A percentile compares a stretch with the other conserved stretches of the same genome.
Evolutionary conservation across 2,888 invertebrate genomes (phyloP).

Genomic region (Agrochola macilenta): DNA sequence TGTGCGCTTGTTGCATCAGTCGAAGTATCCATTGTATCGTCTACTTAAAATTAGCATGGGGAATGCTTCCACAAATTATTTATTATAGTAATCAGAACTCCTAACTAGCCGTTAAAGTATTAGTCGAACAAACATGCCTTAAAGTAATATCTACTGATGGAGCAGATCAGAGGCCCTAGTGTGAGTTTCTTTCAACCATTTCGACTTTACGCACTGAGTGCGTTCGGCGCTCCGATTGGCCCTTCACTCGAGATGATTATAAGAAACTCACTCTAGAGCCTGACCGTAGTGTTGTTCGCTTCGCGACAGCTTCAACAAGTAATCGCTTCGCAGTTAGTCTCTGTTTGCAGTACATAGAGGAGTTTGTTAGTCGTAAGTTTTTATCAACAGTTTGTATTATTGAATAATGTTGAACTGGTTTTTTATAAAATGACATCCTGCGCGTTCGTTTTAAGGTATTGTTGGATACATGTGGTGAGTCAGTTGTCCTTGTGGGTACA

Average conservation of each 20-base stretch:
- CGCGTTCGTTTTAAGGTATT: conserved; percentile 85
- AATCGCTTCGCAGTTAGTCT: conserved; percentile 80
- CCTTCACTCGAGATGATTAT: no score
- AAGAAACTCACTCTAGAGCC: no score
- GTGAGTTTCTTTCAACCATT: no score
- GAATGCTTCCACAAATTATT: conserved; percentile 86
- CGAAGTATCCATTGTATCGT: conserved; percentile 80
- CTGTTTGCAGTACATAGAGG: conserved; percentile 77
- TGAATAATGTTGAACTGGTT: conserved; percentile 84
- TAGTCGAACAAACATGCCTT: conserved; percentile 84
- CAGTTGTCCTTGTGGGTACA: conserved; percentile 89
- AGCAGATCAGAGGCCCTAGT: conserved; percentile 28
- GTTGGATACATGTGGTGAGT: conserved; percentile 80
- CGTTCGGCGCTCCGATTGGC: no score
- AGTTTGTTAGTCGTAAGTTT: conserved; percentile 88
- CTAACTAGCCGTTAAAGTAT: conserved; percentile 83
- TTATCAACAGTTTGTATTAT: conserved; percentile 88
- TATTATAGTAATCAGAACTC: conserved; percentile 79
- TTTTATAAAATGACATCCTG: conserved; percentile 88
- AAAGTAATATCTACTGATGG: conserved; percentile 66
- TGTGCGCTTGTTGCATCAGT: conserved; percentile 88
- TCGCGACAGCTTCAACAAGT: conserved; percentile 77
- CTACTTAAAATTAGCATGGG: conserved; percentile 80
- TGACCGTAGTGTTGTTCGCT: conserved; percentile 70
- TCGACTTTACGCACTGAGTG: no score